Evolutionary conservation across 2,888 invertebrate genomes (phyloP).

Genomic region (Campoplex capitator): DNA sequence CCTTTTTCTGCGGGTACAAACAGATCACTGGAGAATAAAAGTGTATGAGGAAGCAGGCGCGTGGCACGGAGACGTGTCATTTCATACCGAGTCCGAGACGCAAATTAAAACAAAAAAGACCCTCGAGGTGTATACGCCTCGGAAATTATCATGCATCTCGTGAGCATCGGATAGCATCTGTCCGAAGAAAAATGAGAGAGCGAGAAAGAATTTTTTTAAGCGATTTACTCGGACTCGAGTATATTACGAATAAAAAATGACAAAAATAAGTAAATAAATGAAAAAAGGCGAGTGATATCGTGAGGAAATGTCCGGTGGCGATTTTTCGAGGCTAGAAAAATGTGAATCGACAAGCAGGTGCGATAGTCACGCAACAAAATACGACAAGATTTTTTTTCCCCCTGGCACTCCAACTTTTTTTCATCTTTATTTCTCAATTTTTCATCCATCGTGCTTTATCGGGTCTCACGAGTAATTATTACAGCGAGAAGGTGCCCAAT

Average conservation of each 20-base stretch:
- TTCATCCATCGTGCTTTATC: not conserved
- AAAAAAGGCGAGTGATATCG: not conserved
- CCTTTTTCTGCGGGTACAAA: conserved; percentile 3
- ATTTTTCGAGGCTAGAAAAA: conserved; percentile 55
- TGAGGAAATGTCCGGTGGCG: conserved; percentile 30
- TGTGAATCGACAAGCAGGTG: conserved; percentile 49
- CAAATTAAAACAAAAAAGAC: conserved; percentile 20
- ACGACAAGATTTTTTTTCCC: conserved; percentile 25
- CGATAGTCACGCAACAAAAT: conserved; percentile 62
- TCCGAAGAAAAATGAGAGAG: conserved; percentile 10
- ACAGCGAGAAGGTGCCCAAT: conserved; percentile 8
- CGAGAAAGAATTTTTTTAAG: not conserved
- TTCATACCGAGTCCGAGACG: not conserved
- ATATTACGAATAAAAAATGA: not conserved
- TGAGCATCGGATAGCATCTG: conserved; percentile 51
- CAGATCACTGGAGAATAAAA: not conserved
- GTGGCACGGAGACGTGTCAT: conserved; percentile 57
- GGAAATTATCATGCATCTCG: conserved; percentile 36
- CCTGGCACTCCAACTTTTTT: not conserved
- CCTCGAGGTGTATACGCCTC: not conserved
- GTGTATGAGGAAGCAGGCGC: conserved; percentile 46
- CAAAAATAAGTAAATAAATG: not conserved
- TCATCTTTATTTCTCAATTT: not conserved
- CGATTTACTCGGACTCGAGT: not conserved
- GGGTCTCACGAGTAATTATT: conserved; percentile 12